Evolutionary conservation across 2,113 vertebrate genomes (phyloP).

Genomic region (Fregata magnificens): DNA sequence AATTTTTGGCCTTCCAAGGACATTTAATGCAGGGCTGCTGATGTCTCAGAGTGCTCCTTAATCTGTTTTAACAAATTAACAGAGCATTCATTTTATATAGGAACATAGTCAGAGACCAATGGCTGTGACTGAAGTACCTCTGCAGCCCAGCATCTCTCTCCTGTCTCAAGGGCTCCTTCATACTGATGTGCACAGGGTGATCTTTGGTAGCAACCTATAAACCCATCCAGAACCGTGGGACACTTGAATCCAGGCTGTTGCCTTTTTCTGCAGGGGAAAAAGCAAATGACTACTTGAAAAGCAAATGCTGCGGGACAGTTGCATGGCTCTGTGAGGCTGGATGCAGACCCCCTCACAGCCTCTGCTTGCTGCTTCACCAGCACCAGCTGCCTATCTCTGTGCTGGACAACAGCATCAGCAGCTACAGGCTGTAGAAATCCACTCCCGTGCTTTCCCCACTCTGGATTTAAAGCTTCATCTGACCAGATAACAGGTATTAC

Average conservation of each 20-base stretch:
- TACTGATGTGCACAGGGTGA: neutral
- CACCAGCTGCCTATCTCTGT: neutral
- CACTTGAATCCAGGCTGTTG: neutral
- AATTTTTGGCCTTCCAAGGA: neutral
- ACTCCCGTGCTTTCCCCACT: neutral
- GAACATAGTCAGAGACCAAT: neutral
- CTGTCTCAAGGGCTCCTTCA: neutral
- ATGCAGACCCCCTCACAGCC: fast-evolving
- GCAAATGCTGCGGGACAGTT: neutral
- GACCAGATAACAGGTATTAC: neutral
- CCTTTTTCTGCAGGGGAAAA: neutral
- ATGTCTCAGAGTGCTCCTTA: neutral
- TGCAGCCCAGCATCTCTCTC: neutral
- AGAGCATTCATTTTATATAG: neutral
- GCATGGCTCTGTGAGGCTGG: too few relatives aligned
- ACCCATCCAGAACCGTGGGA: neutral
- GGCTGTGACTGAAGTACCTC: neutral
- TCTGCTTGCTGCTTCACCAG: neutral
- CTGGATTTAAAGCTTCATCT: neutral
- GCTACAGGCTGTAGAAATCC: neutral
- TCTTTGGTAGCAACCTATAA: neutral
- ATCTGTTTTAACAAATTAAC: neutral
- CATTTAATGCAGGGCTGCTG: neutral
- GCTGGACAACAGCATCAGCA: neutral
- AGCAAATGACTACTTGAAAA: neutral